phyloP scores from a whole-genome alignment of 1,140 invertebrate species.

The Sitodiplosis mosellana region DNA sequence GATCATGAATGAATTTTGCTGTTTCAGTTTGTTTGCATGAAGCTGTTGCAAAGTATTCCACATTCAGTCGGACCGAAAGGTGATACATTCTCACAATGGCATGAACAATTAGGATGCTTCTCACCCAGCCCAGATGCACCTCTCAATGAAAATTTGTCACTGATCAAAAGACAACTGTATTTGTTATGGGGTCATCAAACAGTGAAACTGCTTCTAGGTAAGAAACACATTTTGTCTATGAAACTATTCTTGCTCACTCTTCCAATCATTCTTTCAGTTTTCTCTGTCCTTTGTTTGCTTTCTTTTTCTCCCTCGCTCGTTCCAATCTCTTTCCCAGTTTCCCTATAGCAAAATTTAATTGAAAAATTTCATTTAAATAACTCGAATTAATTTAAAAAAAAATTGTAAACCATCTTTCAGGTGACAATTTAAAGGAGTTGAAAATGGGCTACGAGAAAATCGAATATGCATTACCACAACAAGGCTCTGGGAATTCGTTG shows the following conservation, averaged over 20 bases:
- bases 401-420: too few relatives aligned
- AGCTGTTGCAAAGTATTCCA: conserved; percentile 20
- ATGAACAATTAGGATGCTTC: conserved; percentile 95
- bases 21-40: neutral
- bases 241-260: too few relatives aligned
- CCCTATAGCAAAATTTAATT: too few relatives aligned
- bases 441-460: conserved; percentile 20
- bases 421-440: conserved; percentile 19
- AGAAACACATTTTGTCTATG: neutral
- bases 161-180: conserved; percentile 65
- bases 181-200: conserved; percentile 57
- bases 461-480: conserved; percentile 19
- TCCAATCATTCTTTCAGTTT: too few relatives aligned
- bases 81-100: conserved; percentile 71
- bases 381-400: too few relatives aligned
- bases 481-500: conserved; percentile 18
- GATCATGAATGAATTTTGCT: neutral
- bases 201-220: conserved; percentile 21
- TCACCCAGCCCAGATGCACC: conserved; percentile 64
- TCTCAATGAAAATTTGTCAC: conserved; percentile 63
- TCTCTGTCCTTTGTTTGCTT: too few relatives aligned
- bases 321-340: too few relatives aligned
- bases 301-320: too few relatives aligned
- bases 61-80: conserved; percentile 20
- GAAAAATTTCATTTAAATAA: too few relatives aligned